These are phyloP conservation scores for Acanthacorydalis orientalis DNA, from an alignment of 2,888 invertebrate species.

Conservation along the genomic window DNA sequence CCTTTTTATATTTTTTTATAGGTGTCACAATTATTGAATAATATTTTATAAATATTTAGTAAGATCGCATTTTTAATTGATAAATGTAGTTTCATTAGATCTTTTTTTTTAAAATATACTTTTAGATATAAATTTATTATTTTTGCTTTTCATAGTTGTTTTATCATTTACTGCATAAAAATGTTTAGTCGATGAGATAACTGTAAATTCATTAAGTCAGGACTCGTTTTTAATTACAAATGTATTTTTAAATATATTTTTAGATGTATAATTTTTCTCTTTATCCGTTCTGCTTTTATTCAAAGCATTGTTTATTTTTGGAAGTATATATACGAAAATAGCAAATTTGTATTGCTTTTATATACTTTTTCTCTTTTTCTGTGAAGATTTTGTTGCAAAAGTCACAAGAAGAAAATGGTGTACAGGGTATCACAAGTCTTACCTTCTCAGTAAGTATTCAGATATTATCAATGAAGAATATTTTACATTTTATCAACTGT, in stretches of 20 bases:
- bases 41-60: no score
- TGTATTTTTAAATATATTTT: background rate
- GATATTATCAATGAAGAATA: constrained; percentile 6
- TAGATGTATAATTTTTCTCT: background rate
- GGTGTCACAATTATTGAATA: no score
- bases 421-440: constrained; percentile 51
- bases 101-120: no score
- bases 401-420: constrained; percentile 48
- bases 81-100: no score
- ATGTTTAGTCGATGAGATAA: background rate
- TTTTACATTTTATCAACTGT: background rate
- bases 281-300: background rate
- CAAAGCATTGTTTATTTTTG: background rate
- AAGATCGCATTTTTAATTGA: no score
- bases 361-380: constrained; percentile 7
- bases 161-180: background rate
- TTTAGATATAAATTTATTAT: no score
- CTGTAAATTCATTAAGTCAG: background rate
- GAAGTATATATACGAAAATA: constrained; percentile 3
- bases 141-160: no score
- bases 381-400: constrained; percentile 51
- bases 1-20: no score
- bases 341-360: no score
- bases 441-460: constrained; percentile 40
- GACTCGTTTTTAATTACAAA: background rate